Base-by-base conservation (phyloP, 2,113 vertebrate species). In the Leuciscus idus region DNA sequence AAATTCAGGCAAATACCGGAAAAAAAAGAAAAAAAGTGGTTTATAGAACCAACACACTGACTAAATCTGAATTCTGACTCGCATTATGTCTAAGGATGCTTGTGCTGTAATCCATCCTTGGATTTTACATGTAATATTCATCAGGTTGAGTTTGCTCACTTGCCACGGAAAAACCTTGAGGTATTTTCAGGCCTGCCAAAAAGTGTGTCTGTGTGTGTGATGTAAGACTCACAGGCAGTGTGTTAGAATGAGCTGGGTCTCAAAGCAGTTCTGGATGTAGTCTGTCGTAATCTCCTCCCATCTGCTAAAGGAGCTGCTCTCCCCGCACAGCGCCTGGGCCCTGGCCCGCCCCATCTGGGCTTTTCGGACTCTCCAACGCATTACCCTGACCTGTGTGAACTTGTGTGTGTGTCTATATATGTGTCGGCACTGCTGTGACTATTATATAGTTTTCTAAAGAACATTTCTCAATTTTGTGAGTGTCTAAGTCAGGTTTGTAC, bases 251-350 rank as follows among this genome's bases (percentile, higher is more conserved):
- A 84, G 86, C 85, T 70, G 80, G 84, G 89, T 85, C 55, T 91
- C 90, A 87, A 57, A 64, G 61, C 76, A 68, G 80, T 88, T 89
- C 91, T 92, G 66, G 52, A 81, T 81, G 76, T 81, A 30, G 83
- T 52, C 83, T 55, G 85, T 81, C 86, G 88, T 91, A 92, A 93
- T 94, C 91, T 93, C 92, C 91, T 88, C 89, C 92, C 93, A 94
- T 94, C 93, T 95, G 93, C 92, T 91, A 87, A 86, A 92, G 91
- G 93, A 94, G 90, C 90, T 90, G 72, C 88, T 91, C 89, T 92
- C 90, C 90, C 90, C n/a, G 91, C 89, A 86, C 89, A 82, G 92
- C 90, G 89, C 90, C 89, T 89, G 30, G 55, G 85, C 81, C 76
- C 66, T 72, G 88, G 90, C 88, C 90, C 81, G 59, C 90, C 91